Conservation (phyloP, 2,113 vertebrate species). For the Mellivora capensis region DNA sequence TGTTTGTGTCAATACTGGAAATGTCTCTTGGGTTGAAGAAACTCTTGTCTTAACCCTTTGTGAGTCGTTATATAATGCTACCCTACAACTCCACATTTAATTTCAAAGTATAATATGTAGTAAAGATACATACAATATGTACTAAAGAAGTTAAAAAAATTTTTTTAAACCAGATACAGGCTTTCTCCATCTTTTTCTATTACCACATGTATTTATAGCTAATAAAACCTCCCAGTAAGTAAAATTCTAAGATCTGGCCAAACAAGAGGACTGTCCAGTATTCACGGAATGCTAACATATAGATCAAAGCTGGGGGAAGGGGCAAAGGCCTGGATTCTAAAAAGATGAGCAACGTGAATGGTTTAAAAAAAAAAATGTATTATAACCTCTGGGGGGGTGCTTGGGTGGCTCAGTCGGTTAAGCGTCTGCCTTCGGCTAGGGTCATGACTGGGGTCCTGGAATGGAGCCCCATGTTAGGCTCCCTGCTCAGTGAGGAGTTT, state of each 20-base stretch:
- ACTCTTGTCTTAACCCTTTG: neutral
- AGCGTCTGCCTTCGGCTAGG: no score
- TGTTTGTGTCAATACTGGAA: conserved; percentile 30
- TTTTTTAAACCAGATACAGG: conserved; percentile 37
- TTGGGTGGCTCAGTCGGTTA: neutral
- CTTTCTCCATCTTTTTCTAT: neutral
- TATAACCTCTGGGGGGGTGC: neutral
- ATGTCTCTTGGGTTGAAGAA: conserved; percentile 5
- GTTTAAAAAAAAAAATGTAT: neutral
- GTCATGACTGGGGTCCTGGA: neutral
- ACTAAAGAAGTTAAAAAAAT: conserved; percentile 53
- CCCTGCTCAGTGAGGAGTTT: no score
- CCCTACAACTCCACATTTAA: conserved; percentile 52
- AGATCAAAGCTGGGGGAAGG: conserved; percentile 1
- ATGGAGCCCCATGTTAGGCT: neutral
- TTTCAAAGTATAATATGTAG: conserved; percentile 57
- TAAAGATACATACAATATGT: conserved; percentile 40
- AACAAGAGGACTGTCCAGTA: conserved; percentile 58
- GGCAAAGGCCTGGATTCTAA: conserved; percentile 23
- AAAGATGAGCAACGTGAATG: conserved; percentile 54
- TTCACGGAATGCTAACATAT: conserved; percentile 13
- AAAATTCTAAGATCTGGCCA: conserved; percentile 32
- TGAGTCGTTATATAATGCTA: conserved; percentile 1
- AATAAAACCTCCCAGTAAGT: conserved; percentile 6
- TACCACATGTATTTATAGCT: conserved; percentile 43